Base-by-base conservation (phyloP, 2,113 vertebrate species). In the Trogon surrucura region DNA sequence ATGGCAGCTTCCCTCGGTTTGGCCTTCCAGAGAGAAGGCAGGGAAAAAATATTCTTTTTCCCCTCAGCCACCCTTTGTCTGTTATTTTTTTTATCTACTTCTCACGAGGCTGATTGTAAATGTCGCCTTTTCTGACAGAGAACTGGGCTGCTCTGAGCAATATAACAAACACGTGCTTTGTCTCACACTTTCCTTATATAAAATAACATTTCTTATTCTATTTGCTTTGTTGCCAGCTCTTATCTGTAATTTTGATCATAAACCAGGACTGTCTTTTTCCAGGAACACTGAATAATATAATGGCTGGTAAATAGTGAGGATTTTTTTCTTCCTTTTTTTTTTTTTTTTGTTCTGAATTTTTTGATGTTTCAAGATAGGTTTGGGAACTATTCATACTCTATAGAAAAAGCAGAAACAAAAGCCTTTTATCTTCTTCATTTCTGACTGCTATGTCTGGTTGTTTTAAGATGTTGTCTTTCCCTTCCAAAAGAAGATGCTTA, bases 241-340 rank as follows among this genome's bases (percentile, higher is more conserved):
- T 96, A 91, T 93, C 85, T 88, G 83, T 74, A 92, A 72, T 92
- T 79, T 94, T 45, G 77, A 94, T 94, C 96, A 38, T 47, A 91
- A 79, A 84, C 70, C 13, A 61, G 56, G 61, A 86, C 75, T 53
- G 12, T 48, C 48, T 89, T 94, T 62, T 90, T 58, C 21, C 57
- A 66, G 58, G 50, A 87, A 30, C 13, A 11, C 27, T 73, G 75
- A 90, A 69, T 80, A 89, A 85, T 69, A 50, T 26, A 71, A 88
- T 64, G 27, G 11, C 67, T 93, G 48, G 23, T 60, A 90, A 85
- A 94, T 30, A 19, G 18, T 47, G 23, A 85, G 8, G 15, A 21
- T 72, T 12, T 36, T 75, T 80, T 77, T 69, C 16, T 62, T 44
- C 50, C 9, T 38, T 19, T 19, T 19, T 21, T 50, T 45, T n/a